phyloP scores from a whole-genome alignment of 2,797 vertebrate species.

The Spinibarbus caldwelli region DNA sequence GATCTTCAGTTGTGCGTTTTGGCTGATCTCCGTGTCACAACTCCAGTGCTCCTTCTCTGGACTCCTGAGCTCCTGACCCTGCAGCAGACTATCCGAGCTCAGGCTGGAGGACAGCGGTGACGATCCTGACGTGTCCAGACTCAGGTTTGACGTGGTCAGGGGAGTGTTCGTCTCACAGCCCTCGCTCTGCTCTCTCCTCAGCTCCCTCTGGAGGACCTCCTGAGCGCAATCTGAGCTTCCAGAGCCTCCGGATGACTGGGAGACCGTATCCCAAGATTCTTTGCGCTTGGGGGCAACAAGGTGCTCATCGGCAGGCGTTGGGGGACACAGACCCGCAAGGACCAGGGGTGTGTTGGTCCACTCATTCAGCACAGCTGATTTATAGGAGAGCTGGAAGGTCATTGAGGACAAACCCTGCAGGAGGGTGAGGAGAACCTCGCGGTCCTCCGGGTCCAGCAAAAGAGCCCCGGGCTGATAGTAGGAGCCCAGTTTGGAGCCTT shows the following conservation, averaged over 20 bases:
- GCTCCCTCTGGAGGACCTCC: conserved; percentile 69
- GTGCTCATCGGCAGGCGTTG: conserved; percentile 74
- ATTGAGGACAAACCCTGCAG: conserved; percentile 91
- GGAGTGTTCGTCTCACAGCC: conserved; percentile 66
- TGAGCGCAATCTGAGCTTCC: conserved; percentile 78
- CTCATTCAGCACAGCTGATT: conserved; percentile 91
- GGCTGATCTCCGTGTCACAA: conserved; percentile 72
- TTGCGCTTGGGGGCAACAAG: conserved; percentile 69
- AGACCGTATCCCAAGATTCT: conserved; percentile 86
- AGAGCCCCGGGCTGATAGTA: conserved; percentile 88
- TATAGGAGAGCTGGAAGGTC: conserved; percentile 92
- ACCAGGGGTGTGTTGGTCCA: conserved; percentile 93
- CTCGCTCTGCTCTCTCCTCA: conserved; percentile 45
- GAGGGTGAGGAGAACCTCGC: conserved; percentile 93
- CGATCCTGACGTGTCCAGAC: conserved; percentile 88
- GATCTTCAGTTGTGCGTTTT: conserved; percentile 66
- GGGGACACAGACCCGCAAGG: conserved; percentile 90
- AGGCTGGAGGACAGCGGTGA: conserved; percentile 94
- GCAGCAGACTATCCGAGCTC: conserved; percentile 85
- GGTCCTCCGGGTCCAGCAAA: conserved; percentile 88
- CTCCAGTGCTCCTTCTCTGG: conserved; percentile 80
- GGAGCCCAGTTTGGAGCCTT: conserved; percentile 79
- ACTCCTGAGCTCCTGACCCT: conserved; percentile 76
- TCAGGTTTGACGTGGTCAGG: conserved; percentile 84
- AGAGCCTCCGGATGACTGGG: conserved; percentile 85